Base-by-base conservation (phyloP, 2,113 vertebrate genomes). In the Phalacrocorax brasilianus region DNA sequence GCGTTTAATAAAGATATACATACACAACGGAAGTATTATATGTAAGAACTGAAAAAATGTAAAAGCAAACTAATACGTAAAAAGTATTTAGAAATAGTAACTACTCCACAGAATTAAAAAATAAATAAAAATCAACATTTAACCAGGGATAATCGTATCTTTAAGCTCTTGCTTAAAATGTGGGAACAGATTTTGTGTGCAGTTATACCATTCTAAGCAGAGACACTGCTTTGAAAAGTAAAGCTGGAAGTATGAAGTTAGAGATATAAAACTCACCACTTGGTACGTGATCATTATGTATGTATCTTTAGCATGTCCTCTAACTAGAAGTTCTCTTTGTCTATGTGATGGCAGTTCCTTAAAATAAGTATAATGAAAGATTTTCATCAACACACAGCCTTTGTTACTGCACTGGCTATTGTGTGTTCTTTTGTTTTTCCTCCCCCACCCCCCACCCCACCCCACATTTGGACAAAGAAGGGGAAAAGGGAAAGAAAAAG, bases 341-440 rank as follows among this genome's bases (percentile, higher is more conserved):
- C 71, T 79, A 6, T 58, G 19, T 35, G 45, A n/a, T 32, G 15
- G 21, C 30, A 87, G 22, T 28, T 89, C 65, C 84, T 74, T 74
- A 58, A 91, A 87, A 45, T 47, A 56, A 85, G 32, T 61, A 72
- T 76, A 87, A 85, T n/a, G 26, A 73, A 79, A 91, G 2, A 52
- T 59, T 45, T 56, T 44, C 4, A 70, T 47, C 15, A 70, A 47
- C 17, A 73, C 19, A 62, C 6, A 94, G 38, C 5, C 28, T 89
- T 81, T 77, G 28, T 67, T 72, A 81, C 49, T 56, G 9, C 28
- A 78, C 21, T 71, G 26, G 28, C 21, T 85, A 32, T 21, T 59
- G 4, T 21, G 24, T 38, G 8, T 19, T 63, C 8, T 38, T 19
- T 38, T 47, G 45, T 15, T 3, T 0, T 0, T 3, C 5, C 11